Evolutionary conservation across 2,797 vertebrate genomes (phyloP).

Genomic region (Sitta carolinensis): DNA sequence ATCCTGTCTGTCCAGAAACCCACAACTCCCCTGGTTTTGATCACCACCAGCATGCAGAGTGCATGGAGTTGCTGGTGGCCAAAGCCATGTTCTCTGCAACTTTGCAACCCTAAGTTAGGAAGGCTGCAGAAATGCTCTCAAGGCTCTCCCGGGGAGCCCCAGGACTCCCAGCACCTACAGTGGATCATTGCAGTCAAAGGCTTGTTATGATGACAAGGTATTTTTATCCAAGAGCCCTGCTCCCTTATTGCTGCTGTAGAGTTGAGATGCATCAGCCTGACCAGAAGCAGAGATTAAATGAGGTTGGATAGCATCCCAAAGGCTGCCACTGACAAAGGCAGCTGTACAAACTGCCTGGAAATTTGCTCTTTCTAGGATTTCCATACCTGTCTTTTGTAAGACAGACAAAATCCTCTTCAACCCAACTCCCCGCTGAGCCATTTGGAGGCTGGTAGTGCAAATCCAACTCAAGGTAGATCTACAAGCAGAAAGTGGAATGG

Average conservation of each 20-base stretch:
- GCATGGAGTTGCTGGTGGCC: not conserved
- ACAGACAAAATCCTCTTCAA: constrained; percentile 82
- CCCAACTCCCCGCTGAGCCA: constrained; percentile 84
- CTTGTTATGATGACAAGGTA: not conserved
- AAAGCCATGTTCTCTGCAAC: not conserved
- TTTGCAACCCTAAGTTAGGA: not conserved
- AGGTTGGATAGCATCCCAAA: not conserved
- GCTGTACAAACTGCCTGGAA: not conserved
- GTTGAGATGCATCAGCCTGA: not conserved
- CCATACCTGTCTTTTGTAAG: constrained; percentile 82
- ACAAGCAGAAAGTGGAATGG: not conserved
- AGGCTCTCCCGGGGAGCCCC: not conserved
- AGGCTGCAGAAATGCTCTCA: not conserved
- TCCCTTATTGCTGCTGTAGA: not conserved
- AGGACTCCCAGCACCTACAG: not conserved
- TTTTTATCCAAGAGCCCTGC: not conserved
- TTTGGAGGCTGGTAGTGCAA: constrained; percentile 88
- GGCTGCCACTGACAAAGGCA: not conserved
- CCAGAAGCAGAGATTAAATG: not conserved
- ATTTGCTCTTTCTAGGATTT: not conserved
- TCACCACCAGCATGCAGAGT: not conserved
- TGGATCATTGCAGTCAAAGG: not conserved
- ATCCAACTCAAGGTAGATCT: constrained; percentile 92
- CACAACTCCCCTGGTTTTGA: not conserved
- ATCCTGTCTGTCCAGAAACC: not conserved